phyloP scores from a whole-genome alignment of 2,888 invertebrate genomes.

The Torymus texanus region DNA sequence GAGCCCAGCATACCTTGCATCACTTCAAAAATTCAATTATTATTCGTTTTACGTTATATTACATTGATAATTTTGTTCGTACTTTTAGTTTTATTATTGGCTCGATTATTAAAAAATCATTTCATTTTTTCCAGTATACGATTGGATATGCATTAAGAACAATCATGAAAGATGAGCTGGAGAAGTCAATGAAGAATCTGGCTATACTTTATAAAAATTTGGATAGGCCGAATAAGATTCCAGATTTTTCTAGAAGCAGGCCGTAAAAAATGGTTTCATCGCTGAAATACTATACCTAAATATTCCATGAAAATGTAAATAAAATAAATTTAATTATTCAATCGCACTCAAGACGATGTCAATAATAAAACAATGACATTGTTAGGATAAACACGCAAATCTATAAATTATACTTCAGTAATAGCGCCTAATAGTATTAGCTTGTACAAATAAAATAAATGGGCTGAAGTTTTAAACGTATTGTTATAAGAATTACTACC shows the following conservation, averaged over 20 bases:
- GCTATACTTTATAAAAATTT: conserved; percentile 57
- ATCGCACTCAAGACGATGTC: too few species aligned
- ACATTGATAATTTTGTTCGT: background rate
- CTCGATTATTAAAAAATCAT: conserved; percentile 1
- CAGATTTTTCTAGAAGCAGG: conserved; percentile 33
- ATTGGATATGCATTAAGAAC: conserved; percentile 60
- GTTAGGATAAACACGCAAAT: too few species aligned
- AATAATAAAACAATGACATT: too few species aligned
- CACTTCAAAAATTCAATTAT: background rate
- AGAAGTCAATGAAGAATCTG: conserved; percentile 58
- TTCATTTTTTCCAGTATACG: conserved; percentile 61
- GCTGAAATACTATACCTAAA: too few species aligned
- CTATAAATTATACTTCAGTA: too few species aligned
- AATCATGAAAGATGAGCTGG: conserved; percentile 57
- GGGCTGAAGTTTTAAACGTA: background rate
- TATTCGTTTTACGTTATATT: too few species aligned
- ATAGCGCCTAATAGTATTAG: too few species aligned
- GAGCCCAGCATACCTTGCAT: too few species aligned
- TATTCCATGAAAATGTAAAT: too few species aligned
- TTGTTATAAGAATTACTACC: conserved; percentile 3
- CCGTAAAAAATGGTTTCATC: too few species aligned
- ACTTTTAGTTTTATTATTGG: background rate
- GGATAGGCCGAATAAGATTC: conserved; percentile 35
- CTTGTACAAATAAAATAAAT: background rate
- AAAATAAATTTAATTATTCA: too few species aligned